phyloP scores from a whole-genome alignment of 2,888 invertebrate species.

The Ectropis crepuscularia region DNA sequence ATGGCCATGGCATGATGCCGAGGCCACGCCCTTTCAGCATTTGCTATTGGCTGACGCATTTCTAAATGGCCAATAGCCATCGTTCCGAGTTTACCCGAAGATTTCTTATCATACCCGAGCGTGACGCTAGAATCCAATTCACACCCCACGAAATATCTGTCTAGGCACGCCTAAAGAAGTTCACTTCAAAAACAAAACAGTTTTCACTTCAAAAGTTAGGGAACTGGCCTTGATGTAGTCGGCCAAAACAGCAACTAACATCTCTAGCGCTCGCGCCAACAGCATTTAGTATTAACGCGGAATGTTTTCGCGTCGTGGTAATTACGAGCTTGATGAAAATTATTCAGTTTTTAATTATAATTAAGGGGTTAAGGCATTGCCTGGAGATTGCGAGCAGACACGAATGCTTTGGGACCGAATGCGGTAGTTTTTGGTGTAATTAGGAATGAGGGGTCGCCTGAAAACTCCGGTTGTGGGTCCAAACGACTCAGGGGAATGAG shows the following conservation, averaged over 20 bases:
- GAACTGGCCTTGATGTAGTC: background rate
- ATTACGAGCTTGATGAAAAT: slow-evolving; percentile 52
- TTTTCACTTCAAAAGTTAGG: background rate
- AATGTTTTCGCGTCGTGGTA: slow-evolving; percentile 46
- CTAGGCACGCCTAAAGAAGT: no score
- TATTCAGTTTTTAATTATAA: slow-evolving; percentile 58
- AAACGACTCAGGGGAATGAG: background rate
- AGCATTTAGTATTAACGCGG: slow-evolving; percentile 50
- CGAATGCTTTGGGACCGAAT: slow-evolving; percentile 27
- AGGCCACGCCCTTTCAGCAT: no score
- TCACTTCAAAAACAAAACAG: no score
- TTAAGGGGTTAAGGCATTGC: slow-evolving; percentile 46
- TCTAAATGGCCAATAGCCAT: no score
- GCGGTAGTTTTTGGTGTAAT: slow-evolving; percentile 28
- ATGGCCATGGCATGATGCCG: no score
- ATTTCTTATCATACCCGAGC: no score
- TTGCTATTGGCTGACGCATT: no score
- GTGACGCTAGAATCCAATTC: no score
- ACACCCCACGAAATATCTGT: no score
- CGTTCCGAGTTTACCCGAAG: no score
- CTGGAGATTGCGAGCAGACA: slow-evolving; percentile 33
- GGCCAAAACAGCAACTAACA: background rate
- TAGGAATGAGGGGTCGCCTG: slow-evolving; percentile 13
- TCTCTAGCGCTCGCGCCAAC: slow-evolving; percentile 39
- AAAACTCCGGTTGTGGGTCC: background rate